A percentile compares a stretch with the other conserved stretches of the same genome.
These are phyloP conservation scores for Hormiphora californensis DNA, from an alignment of 37 sponge, comb jelly and placozoan genomes.

Conservation along the genomic window DNA sequence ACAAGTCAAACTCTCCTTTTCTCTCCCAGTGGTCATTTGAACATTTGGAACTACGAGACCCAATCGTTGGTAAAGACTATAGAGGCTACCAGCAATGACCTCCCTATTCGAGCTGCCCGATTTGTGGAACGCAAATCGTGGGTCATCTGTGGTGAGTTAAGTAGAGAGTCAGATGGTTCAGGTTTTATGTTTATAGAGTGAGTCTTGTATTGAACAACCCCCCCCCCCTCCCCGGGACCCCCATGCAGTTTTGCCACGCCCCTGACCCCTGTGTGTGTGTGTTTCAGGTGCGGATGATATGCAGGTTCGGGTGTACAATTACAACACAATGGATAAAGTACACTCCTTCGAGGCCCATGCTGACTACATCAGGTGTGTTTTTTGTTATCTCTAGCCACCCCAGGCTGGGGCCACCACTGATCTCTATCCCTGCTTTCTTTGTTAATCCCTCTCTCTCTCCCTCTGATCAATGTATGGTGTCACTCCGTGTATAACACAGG, in stretches of 20 bases:
- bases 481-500: too few relatives aligned
- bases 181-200: too few relatives aligned
- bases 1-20: too few relatives aligned
- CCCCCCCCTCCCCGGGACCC: too few relatives aligned
- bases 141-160: constrained; percentile 88
- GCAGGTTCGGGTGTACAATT: constrained; percentile 85
- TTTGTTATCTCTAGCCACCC: too few relatives aligned
- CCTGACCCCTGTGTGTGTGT: neutral
- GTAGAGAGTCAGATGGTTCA: too few relatives aligned
- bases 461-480: too few relatives aligned
- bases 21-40: constrained; percentile 77
- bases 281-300: constrained; percentile 74
- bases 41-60: constrained; percentile 95
- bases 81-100: constrained; percentile 53
- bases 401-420: too few relatives aligned
- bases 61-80: constrained; percentile 58
- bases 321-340: constrained; percentile 97
- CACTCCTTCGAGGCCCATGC: constrained; percentile 89
- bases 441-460: too few relatives aligned
- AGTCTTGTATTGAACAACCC: neutral
- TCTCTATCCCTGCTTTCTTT: too few relatives aligned
- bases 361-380: constrained; percentile 86
- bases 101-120: constrained; percentile 76
- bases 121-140: constrained; percentile 94
- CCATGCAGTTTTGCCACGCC: neutral